These are phyloP conservation scores for Ostrea edulis DNA, from an alignment of 1,140 invertebrate genomes.

Conservation along the genomic window DNA sequence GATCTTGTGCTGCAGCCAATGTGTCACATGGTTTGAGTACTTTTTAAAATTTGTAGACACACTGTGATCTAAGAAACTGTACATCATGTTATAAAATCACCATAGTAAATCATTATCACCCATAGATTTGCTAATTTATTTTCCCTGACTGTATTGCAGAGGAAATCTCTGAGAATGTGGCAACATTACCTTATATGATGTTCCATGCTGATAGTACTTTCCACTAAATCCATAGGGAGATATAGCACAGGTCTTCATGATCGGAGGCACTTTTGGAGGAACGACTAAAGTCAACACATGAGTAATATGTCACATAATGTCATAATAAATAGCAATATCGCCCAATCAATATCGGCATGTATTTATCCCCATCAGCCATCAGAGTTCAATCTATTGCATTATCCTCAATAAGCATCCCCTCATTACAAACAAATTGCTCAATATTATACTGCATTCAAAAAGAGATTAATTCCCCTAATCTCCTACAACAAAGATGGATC, in stretches of 20 bases:
- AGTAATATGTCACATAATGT: constrained; percentile 24
- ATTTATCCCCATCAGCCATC: constrained; percentile 10
- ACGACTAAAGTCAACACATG: not conserved
- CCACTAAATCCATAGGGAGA: not conserved
- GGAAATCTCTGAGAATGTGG: too few species aligned
- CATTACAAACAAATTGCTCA: constrained; percentile 37
- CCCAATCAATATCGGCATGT: constrained; percentile 24
- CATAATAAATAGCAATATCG: constrained; percentile 25
- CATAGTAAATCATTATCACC: too few species aligned
- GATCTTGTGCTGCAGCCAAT: too few species aligned
- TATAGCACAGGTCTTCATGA: constrained; percentile 8
- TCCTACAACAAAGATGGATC: constrained; percentile 7
- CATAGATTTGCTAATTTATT: too few species aligned
- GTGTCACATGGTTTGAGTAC: too few species aligned
- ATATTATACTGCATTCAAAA: constrained; percentile 36
- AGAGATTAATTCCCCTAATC: constrained; percentile 34
- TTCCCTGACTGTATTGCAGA: too few species aligned
- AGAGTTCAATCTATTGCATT: constrained; percentile 3
- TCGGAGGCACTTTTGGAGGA: not conserved
- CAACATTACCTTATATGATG: not conserved
- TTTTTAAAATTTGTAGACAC: too few species aligned
- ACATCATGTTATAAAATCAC: too few species aligned
- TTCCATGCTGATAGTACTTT: not conserved
- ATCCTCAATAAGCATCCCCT: constrained; percentile 13
- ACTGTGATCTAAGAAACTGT: too few species aligned